Evolutionary conservation across 2,888 invertebrate genomes (phyloP), one percentile per base, ranked within the genome.

Genomic region (Drosophila demipolita): DNA sequence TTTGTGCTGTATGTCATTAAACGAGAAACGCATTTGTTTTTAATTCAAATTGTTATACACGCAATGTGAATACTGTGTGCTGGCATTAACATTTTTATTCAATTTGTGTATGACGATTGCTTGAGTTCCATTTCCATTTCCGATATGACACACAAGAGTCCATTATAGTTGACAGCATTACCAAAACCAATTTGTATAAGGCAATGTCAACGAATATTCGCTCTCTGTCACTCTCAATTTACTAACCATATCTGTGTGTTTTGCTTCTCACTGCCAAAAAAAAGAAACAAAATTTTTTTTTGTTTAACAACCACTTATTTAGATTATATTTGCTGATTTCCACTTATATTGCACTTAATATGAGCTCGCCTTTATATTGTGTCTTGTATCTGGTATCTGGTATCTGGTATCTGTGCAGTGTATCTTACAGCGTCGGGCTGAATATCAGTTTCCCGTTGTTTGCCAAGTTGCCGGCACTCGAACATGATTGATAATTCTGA

Each of bases 221-320:
- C 32, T 45, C 54, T 50, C 62, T 20, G 35, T 63, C 58, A 33
- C 57, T 64, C 50, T 42, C 40, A 20, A 3, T 3, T 42, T 2
- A 42, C 55, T 50, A 11, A 45, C 8, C 23, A 20, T 9, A 17
- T 58, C 57, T 50, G 40, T n/a, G 40, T 40, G 40, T 9, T 29
- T 60, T 38, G 26, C 49, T 45, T 20, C 35, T 50, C 26, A 33
- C 26, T 45, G 12, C 11, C 17, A 33, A 20, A 58, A 54, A 66
- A 53, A 71, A 72, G 62, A 64, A 67, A 77, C 62, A 69, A 65
- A 1, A 4, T 15, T 40, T 75, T 74, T 74, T 77, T 80, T 82
- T 90, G 91, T 90, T 90, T 91, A 90, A 90, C 90, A 90, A 91
- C 84, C 91, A 90, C 90, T 90, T 91, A 91, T 91, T 83, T 82